These are phyloP conservation scores for Cantharis nigra DNA, from an alignment of 2,888 invertebrate species.

Conservation along the genomic window DNA sequence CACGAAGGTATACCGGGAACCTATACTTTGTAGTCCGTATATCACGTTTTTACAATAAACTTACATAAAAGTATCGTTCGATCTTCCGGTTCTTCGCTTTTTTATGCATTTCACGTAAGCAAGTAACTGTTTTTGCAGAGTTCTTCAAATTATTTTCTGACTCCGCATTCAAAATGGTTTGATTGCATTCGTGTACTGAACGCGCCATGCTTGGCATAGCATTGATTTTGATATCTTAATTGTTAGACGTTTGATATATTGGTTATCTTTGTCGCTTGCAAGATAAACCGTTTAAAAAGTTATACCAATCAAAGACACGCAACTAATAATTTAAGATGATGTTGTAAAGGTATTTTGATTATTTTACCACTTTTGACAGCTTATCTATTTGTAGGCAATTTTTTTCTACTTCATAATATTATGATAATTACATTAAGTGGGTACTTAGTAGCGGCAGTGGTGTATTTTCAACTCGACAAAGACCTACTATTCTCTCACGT, in stretches of 20 bases:
- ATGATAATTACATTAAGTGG: background rate
- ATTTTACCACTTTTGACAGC: background rate
- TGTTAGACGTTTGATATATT: background rate
- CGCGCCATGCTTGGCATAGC: background rate
- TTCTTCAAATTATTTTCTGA: background rate
- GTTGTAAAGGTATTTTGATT: background rate
- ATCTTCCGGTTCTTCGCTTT: background rate
- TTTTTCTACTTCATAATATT: background rate
- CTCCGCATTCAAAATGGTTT: background rate
- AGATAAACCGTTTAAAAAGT: background rate
- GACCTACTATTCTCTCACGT: background rate
- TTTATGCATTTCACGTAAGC: background rate
- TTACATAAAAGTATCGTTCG: background rate
- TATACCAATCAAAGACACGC: conserved; percentile 1
- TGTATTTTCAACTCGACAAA: background rate
- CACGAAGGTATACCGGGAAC: background rate
- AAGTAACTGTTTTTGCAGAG: background rate
- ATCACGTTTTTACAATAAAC: background rate
- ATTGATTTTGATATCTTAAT: conserved; percentile 1
- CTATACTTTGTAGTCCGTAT: background rate
- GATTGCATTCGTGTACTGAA: background rate
- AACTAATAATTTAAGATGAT: background rate
- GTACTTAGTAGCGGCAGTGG: background rate
- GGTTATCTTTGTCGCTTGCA: background rate
- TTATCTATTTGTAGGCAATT: background rate